Percentiles rank a stretch among this genome's conserved stretches.
These are phyloP conservation scores for Lacanobia wlatinum DNA, from an alignment of 2,888 invertebrate genomes.

Conservation along the genomic window DNA sequence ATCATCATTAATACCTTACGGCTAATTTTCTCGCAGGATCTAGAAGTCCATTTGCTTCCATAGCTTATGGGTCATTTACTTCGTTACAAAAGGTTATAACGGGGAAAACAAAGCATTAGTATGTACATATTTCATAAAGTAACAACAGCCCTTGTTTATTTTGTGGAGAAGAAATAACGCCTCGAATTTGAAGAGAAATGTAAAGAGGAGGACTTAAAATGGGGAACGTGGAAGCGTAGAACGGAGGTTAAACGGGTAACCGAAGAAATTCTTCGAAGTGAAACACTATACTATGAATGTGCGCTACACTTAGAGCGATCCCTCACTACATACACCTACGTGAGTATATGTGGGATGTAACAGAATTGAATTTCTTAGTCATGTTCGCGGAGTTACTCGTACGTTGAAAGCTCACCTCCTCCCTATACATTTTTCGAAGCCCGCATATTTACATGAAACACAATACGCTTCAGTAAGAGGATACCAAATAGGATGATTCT, in stretches of 20 bases:
- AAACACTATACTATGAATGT: conserved; percentile 52
- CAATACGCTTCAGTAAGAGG: conserved; percentile 62
- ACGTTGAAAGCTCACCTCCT: conserved; percentile 52
- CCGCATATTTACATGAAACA: conserved; percentile 65
- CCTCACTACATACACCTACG: conserved; percentile 25
- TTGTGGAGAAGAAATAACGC: conserved; percentile 33
- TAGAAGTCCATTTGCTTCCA: conserved; percentile 45
- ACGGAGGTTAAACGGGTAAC: conserved; percentile 38
- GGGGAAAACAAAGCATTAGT: conserved; percentile 58
- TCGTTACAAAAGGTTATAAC: conserved; percentile 51
- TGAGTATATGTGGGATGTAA: conserved; percentile 48
- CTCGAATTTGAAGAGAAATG: conserved; percentile 30
- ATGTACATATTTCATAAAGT: conserved; percentile 58
- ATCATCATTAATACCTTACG: conserved; percentile 49
- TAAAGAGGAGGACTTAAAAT: conserved; percentile 11
- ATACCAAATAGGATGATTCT: conserved; percentile 54
- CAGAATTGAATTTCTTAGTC: conserved; percentile 77
- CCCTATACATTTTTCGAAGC: conserved; percentile 56
- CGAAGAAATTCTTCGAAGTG: conserved; percentile 45
- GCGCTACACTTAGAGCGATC: conserved; percentile 50
- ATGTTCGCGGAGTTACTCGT: conserved; percentile 62
- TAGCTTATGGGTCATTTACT: conserved; percentile 59
- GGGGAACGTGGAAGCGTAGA: conserved; percentile 9
- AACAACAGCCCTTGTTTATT: conserved; percentile 48
- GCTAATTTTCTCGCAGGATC: conserved; percentile 56